A percentile compares a stretch with the other conserved stretches of the same genome.
Conservation (phyloP, 2,113 vertebrate genomes). For the Rhagologus leucostigma region DNA sequence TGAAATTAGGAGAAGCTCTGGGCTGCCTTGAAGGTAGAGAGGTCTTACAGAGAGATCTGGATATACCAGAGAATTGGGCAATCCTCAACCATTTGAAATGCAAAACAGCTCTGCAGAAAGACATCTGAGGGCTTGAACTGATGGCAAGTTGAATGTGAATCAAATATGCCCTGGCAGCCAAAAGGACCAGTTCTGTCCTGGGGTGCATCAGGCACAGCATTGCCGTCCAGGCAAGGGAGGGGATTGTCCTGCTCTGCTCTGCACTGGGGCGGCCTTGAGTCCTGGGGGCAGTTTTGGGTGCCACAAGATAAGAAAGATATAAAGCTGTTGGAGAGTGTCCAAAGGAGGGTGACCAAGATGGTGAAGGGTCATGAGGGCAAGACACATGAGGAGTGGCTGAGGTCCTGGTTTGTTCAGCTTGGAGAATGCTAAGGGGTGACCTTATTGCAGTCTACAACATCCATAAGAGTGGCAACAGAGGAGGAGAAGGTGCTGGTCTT, state of each 20-base stretch:
- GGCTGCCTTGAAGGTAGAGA: background rate
- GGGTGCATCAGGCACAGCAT: background rate
- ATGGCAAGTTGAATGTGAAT: background rate
- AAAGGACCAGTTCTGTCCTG: background rate
- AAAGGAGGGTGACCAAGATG: background rate
- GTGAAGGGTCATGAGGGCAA: background rate
- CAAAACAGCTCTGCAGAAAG: background rate
- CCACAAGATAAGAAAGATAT: background rate
- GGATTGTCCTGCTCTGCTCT: accelerated
- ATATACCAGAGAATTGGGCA: background rate
- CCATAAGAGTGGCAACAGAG: accelerated
- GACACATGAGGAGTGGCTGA: background rate
- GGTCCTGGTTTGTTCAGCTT: background rate
- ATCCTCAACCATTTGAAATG: background rate
- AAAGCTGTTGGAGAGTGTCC: background rate
- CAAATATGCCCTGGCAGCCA: background rate
- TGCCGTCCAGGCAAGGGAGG: accelerated
- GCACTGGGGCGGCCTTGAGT: accelerated
- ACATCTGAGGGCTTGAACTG: no score
- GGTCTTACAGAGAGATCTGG: background rate
- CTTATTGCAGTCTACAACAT: background rate
- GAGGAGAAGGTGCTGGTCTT: background rate
- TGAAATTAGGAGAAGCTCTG: background rate
- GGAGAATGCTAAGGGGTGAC: background rate
- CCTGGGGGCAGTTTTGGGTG: accelerated